These are phyloP conservation scores for Coccyzus lansbergi DNA, from an alignment of 2,797 vertebrate species.

Conservation along the genomic window DNA sequence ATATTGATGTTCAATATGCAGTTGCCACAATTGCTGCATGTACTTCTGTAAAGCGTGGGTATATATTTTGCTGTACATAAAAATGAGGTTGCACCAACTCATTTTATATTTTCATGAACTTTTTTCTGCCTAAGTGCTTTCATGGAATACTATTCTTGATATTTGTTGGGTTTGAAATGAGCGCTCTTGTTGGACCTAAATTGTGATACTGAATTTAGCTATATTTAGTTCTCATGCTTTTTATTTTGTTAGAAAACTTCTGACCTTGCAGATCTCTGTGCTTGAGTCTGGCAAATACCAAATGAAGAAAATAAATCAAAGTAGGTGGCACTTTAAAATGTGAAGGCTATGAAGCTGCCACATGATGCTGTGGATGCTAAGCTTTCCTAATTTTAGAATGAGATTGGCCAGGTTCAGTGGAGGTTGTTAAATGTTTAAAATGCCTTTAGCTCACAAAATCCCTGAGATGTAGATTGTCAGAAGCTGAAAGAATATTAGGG, in stretches of 20 bases:
- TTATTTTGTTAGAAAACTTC: not conserved
- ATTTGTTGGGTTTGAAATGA: not conserved
- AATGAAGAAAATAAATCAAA: not conserved
- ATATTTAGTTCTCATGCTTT: not conserved
- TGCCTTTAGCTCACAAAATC: not conserved
- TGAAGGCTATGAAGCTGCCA: not conserved
- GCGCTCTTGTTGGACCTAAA: too few relatives aligned
- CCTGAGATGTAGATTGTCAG: not conserved
- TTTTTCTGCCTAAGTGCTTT: not conserved
- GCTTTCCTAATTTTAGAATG: slow-evolving; percentile 35
- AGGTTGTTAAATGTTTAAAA: not conserved
- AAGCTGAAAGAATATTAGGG: not conserved
- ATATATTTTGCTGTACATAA: not conserved
- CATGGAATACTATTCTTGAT: not conserved
- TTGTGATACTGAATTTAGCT: not conserved
- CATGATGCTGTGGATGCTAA: not conserved
- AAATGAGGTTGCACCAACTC: not conserved
- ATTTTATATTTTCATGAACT: not conserved
- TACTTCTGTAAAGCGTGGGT: not conserved
- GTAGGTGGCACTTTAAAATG: slow-evolving; percentile 6
- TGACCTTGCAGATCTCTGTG: not conserved
- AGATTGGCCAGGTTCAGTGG: not conserved
- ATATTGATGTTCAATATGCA: not conserved
- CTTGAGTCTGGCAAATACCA: not conserved
- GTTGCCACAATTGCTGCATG: not conserved